Percentiles rank a stretch among this genome's conserved stretches.
Evolutionary conservation across 2,797 vertebrate species (phyloP).

Genomic region (Hephaestus fuliginosus): DNA sequence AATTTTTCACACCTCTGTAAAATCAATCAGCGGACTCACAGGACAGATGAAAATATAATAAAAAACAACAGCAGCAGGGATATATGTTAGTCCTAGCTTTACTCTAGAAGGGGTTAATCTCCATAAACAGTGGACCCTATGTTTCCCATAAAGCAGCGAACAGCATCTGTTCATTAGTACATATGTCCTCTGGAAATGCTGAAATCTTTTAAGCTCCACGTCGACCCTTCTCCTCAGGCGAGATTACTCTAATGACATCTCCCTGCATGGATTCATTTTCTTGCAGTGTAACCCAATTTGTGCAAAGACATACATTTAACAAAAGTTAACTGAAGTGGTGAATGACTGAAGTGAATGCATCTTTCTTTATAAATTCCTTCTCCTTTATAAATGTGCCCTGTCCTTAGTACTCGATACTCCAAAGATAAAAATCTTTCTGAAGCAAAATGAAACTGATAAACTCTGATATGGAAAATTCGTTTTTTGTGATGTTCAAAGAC

Average conservation of each 20-base stretch:
- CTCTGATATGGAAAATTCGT: not conserved
- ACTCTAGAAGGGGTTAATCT: not conserved
- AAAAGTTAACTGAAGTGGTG: not conserved
- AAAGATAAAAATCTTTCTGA: not conserved
- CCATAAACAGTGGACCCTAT: not conserved
- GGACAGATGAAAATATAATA: no score
- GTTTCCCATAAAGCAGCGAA: not conserved
- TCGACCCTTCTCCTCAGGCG: not conserved
- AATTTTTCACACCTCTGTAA: no score
- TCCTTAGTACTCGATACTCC: not conserved
- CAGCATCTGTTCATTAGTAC: not conserved
- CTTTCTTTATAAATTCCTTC: not conserved
- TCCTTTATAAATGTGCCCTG: not conserved
- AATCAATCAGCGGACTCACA: not conserved
- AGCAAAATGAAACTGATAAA: not conserved
- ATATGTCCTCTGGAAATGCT: not conserved
- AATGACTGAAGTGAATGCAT: not conserved
- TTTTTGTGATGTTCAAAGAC: constrained; percentile 8
- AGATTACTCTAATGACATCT: not conserved
- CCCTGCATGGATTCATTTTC: not conserved
- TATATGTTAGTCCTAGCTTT: no score
- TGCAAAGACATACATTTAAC: no score
- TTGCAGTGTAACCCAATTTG: not conserved
- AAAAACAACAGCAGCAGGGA: no score
- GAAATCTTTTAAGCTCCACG: not conserved